A percentile compares a stretch with the other conserved stretches of the same genome.
These are phyloP conservation scores for Anadara kagoshimensis DNA, from an alignment of 1,140 invertebrate species.

Conservation along the genomic window DNA sequence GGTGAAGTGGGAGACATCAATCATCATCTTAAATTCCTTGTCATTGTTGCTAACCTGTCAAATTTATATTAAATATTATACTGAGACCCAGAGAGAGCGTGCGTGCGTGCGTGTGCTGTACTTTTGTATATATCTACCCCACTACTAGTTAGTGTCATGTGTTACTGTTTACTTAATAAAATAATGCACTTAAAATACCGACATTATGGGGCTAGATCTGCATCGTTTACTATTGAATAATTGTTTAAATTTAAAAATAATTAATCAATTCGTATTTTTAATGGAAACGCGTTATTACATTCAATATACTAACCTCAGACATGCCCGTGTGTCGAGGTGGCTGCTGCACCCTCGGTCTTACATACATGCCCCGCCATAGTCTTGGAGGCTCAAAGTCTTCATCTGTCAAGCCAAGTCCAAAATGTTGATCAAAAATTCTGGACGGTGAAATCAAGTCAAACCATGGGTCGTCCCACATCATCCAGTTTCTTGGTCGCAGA, in stretches of 20 bases:
- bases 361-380: slow-evolving; percentile 33
- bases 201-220: neutral
- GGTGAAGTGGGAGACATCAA: slow-evolving; percentile 63
- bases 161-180: neutral
- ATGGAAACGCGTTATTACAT: no score
- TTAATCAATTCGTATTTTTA: neutral
- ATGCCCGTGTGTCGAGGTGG: slow-evolving; percentile 24
- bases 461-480: slow-evolving; percentile 37
- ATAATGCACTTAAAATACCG: no score
- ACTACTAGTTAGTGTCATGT: neutral
- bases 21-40: slow-evolving; percentile 59
- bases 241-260: slow-evolving; percentile 9
- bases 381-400: slow-evolving; percentile 81
- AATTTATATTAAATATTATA: neutral
- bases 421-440: slow-evolving; percentile 85
- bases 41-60: slow-evolving; percentile 40
- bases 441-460: slow-evolving; percentile 74
- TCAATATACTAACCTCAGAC: slow-evolving; percentile 36
- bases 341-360: slow-evolving; percentile 27
- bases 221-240: neutral
- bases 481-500: no score
- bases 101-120: no score
- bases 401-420: slow-evolving; percentile 82
- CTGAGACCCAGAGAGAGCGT: neutral
- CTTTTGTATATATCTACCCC: neutral